Base-by-base conservation (phyloP, 2,113 vertebrate genomes). In the Stigmatopora argus region DNA sequence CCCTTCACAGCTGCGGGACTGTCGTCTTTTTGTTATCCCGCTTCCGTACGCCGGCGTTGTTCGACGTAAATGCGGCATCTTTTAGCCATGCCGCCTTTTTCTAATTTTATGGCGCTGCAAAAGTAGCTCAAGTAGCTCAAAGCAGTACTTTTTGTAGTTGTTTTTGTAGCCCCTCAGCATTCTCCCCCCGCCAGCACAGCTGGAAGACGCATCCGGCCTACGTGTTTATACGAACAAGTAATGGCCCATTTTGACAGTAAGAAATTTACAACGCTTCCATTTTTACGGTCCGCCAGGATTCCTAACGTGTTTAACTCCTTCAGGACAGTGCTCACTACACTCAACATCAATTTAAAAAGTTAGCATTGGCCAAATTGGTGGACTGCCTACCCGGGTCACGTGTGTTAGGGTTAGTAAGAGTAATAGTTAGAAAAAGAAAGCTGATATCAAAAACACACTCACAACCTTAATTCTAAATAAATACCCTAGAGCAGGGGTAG, bases 171-270 rank as follows among this genome's bases (percentile, higher is more conserved):
- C 74, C 64, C 41, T 63, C 48, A 21, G 31, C 64, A 5, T 8
- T 23, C 2, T 31, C 26, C 64, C 64, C 64, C 64, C 58, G 23
- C 10, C 45, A 55, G 75, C 85, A 83, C 83, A 85, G 83, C 83
- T 84, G 84, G 83, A 81, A 67, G 67, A 78, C 0, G 78, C 70
- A 79, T 86, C 82, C 76, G 68, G 78, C 71, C 65, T 67, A 53
- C 38, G 58, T 63, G 56, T 67, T 62, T 62, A 59, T 70, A 38
- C 61, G 9, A 53, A 53, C 23, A 56, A 56, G 26, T 56, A 15
- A 23, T 15, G 53, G 23, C 53, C 0, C 13, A 7, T 55, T 55
- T 55, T 55, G 52, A 23, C 53, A 56, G 13, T 2, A 56, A 13
- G 7, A 56, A 56, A 13, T 31, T 56, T 56, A 8, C 13, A 10